Percentiles rank a stretch among this genome's conserved stretches.
Evolutionary conservation across 2,113 vertebrate species (phyloP).

Genomic region (Telmatochromis brichardi): DNA sequence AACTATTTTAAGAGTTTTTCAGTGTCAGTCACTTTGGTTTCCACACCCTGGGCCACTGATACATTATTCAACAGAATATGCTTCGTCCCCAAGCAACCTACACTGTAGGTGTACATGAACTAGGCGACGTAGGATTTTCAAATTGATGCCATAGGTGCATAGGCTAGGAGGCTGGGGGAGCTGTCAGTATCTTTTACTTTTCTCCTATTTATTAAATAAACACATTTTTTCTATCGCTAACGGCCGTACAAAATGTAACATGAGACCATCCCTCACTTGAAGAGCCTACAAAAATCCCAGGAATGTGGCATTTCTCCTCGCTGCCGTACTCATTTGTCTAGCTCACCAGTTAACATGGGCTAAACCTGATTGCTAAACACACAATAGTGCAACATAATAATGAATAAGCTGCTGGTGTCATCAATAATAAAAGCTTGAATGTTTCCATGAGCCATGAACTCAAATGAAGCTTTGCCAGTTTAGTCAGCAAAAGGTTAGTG

Average conservation of each 20-base stretch:
- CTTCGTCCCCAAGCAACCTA: neutral
- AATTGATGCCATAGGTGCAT: too few species aligned
- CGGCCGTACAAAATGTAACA: neutral
- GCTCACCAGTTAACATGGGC: neutral
- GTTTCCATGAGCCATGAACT: neutral
- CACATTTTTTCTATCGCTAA: neutral
- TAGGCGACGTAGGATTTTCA: neutral
- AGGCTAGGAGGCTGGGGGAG: neutral
- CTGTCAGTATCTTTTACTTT: neutral
- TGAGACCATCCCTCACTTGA: neutral
- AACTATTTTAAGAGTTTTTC: neutral
- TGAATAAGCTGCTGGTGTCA: neutral
- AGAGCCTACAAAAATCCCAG: neutral
- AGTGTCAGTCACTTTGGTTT: constrained; percentile 1
- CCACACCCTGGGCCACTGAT: neutral
- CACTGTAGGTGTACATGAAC: neutral
- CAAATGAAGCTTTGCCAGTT: neutral
- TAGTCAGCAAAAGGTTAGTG: neutral
- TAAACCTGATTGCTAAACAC: neutral
- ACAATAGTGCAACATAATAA: neutral
- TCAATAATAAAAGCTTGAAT: neutral
- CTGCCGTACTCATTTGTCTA: neutral
- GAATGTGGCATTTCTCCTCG: neutral
- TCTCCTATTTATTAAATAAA: neutral
- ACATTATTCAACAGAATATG: constrained; percentile 23